These are phyloP conservation scores for Xylota sylvarum DNA, from an alignment of 2,888 invertebrate species.

Conservation along the genomic window DNA sequence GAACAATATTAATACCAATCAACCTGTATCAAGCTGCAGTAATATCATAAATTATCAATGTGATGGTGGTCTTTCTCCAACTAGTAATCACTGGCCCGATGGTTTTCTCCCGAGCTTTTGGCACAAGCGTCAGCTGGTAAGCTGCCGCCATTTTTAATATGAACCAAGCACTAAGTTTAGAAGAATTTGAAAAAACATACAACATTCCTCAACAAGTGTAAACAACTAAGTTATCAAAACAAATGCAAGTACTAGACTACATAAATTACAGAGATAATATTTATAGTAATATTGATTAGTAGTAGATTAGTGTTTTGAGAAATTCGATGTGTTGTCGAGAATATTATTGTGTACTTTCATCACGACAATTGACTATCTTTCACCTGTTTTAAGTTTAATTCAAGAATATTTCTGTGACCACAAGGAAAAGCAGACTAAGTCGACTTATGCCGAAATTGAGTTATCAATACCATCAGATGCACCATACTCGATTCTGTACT, in stretches of 20 bases:
- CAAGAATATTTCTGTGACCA: no score
- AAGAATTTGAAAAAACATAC: conserved; percentile 92
- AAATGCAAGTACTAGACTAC: conserved; percentile 80
- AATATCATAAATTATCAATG: conserved; percentile 84
- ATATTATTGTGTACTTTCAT: no score
- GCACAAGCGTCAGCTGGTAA: conserved; percentile 93
- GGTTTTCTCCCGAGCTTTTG: no score
- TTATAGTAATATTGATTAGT: conserved; percentile 12
- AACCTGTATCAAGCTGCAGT: conserved; percentile 78
- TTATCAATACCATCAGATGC: no score
- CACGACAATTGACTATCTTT: no score
- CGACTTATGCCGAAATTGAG: no score
- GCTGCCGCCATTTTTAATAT: conserved; percentile 88
- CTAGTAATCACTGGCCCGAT: conserved; percentile 94
- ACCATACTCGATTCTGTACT: no score
- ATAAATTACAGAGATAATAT: conserved; percentile 28
- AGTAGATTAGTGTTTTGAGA: no score
- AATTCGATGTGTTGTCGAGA: no score
- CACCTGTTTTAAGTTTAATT: no score
- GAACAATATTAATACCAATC: conserved; percentile 66
- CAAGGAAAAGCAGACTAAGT: no score
- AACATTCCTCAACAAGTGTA: conserved; percentile 91
- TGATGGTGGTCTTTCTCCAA: conserved; percentile 87
- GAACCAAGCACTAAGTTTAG: conserved; percentile 89
- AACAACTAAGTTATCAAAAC: conserved; percentile 83